Base-by-base conservation (phyloP, 2,113 vertebrate genomes). In the Ictidomys tridecemlineatus region DNA sequence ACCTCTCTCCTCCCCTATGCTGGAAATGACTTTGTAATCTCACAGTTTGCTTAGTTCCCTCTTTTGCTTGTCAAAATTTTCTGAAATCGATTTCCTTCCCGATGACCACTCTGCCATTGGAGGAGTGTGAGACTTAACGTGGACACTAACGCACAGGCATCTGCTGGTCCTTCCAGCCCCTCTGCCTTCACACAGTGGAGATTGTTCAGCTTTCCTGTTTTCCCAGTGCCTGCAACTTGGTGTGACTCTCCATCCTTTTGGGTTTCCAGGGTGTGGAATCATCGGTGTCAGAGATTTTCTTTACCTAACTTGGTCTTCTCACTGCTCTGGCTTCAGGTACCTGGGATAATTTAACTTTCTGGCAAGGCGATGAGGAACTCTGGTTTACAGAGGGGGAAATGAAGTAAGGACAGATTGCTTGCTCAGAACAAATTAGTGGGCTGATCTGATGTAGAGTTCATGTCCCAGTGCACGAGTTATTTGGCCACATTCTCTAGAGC, bases 281-380 rank as follows among this genome's bases (percentile, higher is more conserved):
- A n/a, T 70, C n/a, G 11, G 1, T 4, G 10, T 65, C 58, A 69
- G 39, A 89, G 18, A 9, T 37, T 84, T 83, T 89, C 72, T 90
- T 89, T 76, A 13, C 42, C 56, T 93, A 93, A 90, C 45, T 48
- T 32, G 0, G 4, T 72, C 72, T 30, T 2, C 69, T 89, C 76
- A 20, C 32, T 37, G 39, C 65, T 69, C 1, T 39, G 74, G 61
- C 61, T 83, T 58, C 91, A 94, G 63, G 92, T 86, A 77, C 87
- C 93, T 42, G 95, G 94, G 30, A 37, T 83, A 91, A 97, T 98
- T 92, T 93, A 76, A 94, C 94, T 92, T 94, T 94, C 93, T 48
- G 58, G 39, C 82, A 72, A 34, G 26, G n/a, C 13, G 67, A 96
- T 42, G 95, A 96, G 76, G 85, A 69, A n/a, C 67, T 92, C 96